phyloP scores from a whole-genome alignment of 2,888 invertebrate species.

The Drosophila pseudotakahashii region DNA sequence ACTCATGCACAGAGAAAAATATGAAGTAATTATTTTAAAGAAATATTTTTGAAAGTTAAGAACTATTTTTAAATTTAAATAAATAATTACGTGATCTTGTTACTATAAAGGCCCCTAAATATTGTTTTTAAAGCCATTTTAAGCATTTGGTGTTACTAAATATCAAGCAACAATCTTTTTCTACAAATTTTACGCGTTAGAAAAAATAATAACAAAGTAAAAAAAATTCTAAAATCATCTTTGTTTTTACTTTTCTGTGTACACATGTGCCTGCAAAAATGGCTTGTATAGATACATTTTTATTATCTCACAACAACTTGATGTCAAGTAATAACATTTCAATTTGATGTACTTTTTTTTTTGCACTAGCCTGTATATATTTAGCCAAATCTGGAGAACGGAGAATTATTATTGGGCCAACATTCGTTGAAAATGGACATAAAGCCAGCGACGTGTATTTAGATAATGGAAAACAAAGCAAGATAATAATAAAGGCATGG shows the following conservation, averaged over 20 bases:
- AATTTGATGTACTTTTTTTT: slow-evolving; percentile 23
- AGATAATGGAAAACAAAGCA: slow-evolving; percentile 66
- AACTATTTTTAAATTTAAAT: no score
- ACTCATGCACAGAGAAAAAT: slow-evolving; percentile 24
- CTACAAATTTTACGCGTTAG: no score
- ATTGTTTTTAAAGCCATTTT: not conserved
- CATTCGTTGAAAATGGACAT: slow-evolving; percentile 57
- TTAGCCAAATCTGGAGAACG: slow-evolving; percentile 43
- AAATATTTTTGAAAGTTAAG: no score
- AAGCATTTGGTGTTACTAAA: no score
- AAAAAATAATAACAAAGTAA: not conserved
- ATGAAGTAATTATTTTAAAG: not conserved
- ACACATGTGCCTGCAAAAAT: slow-evolving; percentile 25
- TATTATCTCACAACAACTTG: slow-evolving; percentile 59
- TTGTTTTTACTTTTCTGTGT: slow-evolving; percentile 7
- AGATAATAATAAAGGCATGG: slow-evolving; percentile 55
- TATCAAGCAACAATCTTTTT: no score
- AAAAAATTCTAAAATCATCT: not conserved
- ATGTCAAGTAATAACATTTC: slow-evolving; percentile 53
- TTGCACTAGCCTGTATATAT: slow-evolving; percentile 18
- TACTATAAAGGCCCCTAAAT: not conserved
- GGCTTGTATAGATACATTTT: slow-evolving; percentile 61
- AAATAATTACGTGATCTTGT: not conserved
- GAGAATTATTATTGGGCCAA: slow-evolving; percentile 55
- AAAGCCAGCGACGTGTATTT: slow-evolving; percentile 67